These are phyloP conservation scores for Lutjanus argentimaculatus DNA, from an alignment of 2,797 vertebrate species.

Conservation along the genomic window DNA sequence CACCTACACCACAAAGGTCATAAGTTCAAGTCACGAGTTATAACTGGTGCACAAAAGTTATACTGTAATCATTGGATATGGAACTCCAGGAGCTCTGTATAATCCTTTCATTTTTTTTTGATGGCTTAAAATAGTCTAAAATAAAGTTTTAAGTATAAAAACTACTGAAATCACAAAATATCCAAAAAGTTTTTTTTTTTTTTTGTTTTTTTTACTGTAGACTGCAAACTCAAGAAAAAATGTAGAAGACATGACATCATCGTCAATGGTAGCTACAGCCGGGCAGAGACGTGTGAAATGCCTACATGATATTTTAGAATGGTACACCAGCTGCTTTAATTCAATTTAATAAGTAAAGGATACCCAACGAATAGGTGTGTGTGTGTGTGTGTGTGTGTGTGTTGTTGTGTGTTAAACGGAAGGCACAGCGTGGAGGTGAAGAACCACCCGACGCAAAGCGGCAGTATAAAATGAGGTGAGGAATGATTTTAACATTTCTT, in stretches of 20 bases:
- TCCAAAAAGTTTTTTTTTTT: too few relatives aligned
- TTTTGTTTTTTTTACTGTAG: background rate
- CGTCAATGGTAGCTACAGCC: background rate
- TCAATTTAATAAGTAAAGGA: background rate
- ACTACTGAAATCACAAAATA: background rate
- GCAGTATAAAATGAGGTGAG: too few relatives aligned
- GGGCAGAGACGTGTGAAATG: background rate
- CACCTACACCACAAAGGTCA: background rate
- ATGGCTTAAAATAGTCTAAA: background rate
- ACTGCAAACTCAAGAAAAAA: background rate
- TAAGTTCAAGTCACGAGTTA: background rate
- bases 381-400: too few relatives aligned
- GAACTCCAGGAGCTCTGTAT: background rate
- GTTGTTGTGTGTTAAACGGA: too few relatives aligned
- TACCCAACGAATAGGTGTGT: too few relatives aligned
- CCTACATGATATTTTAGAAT: too few relatives aligned
- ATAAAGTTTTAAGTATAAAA: too few relatives aligned
- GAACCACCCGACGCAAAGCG: too few relatives aligned
- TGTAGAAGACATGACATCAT: background rate
- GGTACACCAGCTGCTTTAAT: background rate
- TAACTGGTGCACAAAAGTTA: background rate
- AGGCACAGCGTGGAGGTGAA: too few relatives aligned
- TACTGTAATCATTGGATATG: background rate
- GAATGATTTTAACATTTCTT: too few relatives aligned
- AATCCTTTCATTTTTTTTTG: background rate